Percentiles rank a stretch among this genome's conserved stretches.
phyloP scores from a whole-genome alignment of 1,140 invertebrate genomes.

The Brachionus sp. region DNA sequence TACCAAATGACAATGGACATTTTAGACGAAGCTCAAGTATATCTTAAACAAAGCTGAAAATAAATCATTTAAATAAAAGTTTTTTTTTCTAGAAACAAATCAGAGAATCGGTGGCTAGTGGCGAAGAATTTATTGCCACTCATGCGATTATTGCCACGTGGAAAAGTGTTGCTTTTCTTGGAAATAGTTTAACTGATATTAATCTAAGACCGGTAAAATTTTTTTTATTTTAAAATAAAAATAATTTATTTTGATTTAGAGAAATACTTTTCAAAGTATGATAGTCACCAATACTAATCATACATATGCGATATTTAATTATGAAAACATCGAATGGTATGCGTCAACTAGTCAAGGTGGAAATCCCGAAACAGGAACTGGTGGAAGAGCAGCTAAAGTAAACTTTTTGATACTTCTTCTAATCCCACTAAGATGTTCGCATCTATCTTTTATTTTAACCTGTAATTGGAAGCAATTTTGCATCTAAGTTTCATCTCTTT shows the following conservation, averaged over 20 bases:
- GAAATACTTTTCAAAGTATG: conserved; percentile 88
- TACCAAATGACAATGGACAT: conserved; percentile 43
- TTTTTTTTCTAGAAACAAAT: conserved; percentile 34
- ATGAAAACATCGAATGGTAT: conserved; percentile 81
- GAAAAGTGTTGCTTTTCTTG: conserved; percentile 89
- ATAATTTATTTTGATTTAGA: conserved; percentile 62
- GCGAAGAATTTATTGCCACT: conserved; percentile 80
- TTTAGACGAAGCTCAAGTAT: conserved; percentile 33
- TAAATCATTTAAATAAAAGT: background rate
- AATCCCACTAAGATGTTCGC: background rate
- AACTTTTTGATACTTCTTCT: background rate
- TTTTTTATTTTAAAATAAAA: background rate
- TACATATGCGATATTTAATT: conserved; percentile 89
- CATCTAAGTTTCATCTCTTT: too few relatives aligned
- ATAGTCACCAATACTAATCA: conserved; percentile 75
- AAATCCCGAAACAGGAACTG: conserved; percentile 41
- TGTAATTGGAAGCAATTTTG: too few relatives aligned
- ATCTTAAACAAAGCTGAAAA: background rate
- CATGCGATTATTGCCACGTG: conserved; percentile 84
- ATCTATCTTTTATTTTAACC: too few relatives aligned
- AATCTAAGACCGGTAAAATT: conserved; percentile 65
- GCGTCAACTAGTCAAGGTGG: conserved; percentile 71
- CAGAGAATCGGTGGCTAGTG: conserved; percentile 61
- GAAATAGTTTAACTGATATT: conserved; percentile 48
- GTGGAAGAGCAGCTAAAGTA: conserved; percentile 42